Evolutionary conservation across 1,140 invertebrate species (phyloP), one percentile per base, ranked within the genome.

Genomic region (Drosophila pseudoananassae): DNA sequence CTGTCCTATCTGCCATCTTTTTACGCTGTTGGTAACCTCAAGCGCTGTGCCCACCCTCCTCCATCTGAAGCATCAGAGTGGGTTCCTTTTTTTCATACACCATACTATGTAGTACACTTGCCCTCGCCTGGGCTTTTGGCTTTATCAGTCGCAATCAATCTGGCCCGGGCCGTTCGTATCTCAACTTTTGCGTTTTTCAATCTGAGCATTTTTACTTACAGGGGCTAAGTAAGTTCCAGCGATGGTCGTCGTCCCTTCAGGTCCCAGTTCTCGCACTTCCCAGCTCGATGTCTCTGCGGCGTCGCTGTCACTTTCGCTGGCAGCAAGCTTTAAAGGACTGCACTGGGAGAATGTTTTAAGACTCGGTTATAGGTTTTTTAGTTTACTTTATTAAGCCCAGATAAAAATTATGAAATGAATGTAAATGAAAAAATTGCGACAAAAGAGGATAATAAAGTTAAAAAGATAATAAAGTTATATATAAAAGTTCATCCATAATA

Each of bases 111-210:
- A 23, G 69, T 76, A 88, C 83, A 88, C 83, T 88, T 88, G 83
- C 81, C 63, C 57, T 55, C 12, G 47, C 40, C 65, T 55, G 77
- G 36, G 81, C 82, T 72, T 76, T 66, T 49, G 79, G 38, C 71
- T 47, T 70, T 88, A 88, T 88, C 83, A 55, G 55, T 75, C 61
- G 79, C 83, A 88, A 88, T 88, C 83, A 88, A 88, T 88, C 83
- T 88, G 83, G 74, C 71, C 79, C 60, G 59, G 56, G 51, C 70
- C 83, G 60, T 75, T 83, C 81, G 76, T 88, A 88, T 88, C 83
- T 83, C 84, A 88, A 89, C 78, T 83, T 88, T 88, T 88, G 83
- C 83, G 83, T 79, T 88, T 88, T 88, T 89, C 84, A 88, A 88
- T 88, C 83, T 87, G 78, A 73, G 59, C 71, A 82, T 76, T 88